Evolutionary conservation across 2,113 vertebrate species (phyloP).

Genomic region (Ascaphus truei): DNA sequence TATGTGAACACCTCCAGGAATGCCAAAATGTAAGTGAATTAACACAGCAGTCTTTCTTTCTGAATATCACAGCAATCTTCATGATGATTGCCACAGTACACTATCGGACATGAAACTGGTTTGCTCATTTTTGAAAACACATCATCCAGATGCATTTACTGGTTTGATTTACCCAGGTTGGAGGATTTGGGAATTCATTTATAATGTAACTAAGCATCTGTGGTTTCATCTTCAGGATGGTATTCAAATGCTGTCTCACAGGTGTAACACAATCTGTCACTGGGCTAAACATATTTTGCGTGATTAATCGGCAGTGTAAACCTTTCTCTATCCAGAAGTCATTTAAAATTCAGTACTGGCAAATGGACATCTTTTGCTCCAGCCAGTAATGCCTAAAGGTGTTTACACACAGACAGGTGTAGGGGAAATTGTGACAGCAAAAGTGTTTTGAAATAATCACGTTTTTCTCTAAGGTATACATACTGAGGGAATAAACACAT

Average conservation of each 20-base stretch:
- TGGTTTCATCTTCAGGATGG: background rate
- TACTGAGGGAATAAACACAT: conserved; percentile 39
- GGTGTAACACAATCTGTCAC: conserved; percentile 43
- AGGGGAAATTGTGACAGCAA: conserved; percentile 26
- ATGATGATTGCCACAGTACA: too few relatives aligned
- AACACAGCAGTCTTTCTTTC: too few relatives aligned
- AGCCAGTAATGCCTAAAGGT: conserved; percentile 25
- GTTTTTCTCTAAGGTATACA: conserved; percentile 34
- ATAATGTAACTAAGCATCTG: conserved; percentile 18
- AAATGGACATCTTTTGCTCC: conserved; percentile 12
- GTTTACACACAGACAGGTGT: conserved; percentile 11
- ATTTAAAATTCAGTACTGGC: conserved; percentile 6
- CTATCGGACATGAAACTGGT: background rate
- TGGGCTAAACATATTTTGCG: conserved; percentile 28
- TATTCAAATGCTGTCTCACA: background rate
- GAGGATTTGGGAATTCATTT: background rate
- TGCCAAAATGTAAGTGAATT: too few relatives aligned
- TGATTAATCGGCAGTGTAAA: conserved; percentile 42
- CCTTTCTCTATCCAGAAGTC: conserved; percentile 7
- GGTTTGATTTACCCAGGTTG: background rate
- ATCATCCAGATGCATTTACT: background rate
- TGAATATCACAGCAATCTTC: too few relatives aligned
- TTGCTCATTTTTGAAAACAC: background rate
- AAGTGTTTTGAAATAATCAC: conserved; percentile 32
- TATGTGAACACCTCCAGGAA: too few relatives aligned